Base-by-base conservation (phyloP, 1,140 invertebrate species). In the Achatina immaculata region DNA sequence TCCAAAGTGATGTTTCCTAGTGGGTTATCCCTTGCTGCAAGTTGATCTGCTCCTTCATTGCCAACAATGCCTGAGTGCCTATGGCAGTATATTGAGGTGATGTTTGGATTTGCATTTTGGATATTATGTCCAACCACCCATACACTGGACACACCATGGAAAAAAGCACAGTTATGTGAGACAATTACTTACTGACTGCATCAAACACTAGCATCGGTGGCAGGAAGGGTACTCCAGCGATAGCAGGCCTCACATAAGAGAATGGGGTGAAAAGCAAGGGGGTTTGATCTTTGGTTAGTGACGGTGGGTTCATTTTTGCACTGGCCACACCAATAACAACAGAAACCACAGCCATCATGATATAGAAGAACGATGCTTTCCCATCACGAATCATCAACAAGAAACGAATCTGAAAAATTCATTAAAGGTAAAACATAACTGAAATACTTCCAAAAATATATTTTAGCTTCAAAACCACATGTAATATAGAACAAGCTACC, bases 331-430 rank as follows among this genome's bases (percentile, higher is more conserved):
- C 87, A 16, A 86, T 82, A 0, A 88, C 62, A 7, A 90, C 85
- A 51, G 90, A 83, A 6, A 86, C 72, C 0, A 89, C 80, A 0
- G 90, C 89, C 9, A 90, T 69, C 31, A 90, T 19, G 0, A 90
- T 72, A 38, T 86, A 82, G 38, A 86, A 86, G n/a, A 88, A 75
- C 31, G 89, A 34, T 2, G 82, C 66, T 28, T 80, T 71, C 71
- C 85, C 84, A 45, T 83, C 86, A 58, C 87, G 81, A 0, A 83
- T 81, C 19, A 81, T 75, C 2, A 83, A 36, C 1, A 88, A 31
- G 62, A 85, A 84, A 0, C 87, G 82, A 21, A 90, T 80, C 83
- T 84, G 75, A n/a, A 77, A 58, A 9, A n/a, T n/a, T n/a, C n/a
- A n/a, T n/a, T n/a, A n/a, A 55, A 55, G 51, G n/a, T n/a, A n/a